Evolutionary conservation across 2,888 invertebrate species (phyloP).

Genomic region (Drosophila gaucha): DNA sequence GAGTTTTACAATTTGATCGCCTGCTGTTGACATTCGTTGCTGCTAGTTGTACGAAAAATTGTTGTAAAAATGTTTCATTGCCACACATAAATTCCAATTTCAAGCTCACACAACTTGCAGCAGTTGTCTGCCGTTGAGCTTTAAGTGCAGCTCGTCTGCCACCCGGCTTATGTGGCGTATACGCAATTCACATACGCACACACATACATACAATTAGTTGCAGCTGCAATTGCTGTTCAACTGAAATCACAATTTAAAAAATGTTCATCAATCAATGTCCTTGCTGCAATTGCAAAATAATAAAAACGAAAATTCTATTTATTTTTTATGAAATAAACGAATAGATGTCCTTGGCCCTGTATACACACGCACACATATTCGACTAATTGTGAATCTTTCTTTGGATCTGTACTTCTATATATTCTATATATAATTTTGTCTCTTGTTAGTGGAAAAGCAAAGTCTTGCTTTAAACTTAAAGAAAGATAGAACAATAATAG

Average conservation of each 20-base stretch:
- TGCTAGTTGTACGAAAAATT: slow-evolving; percentile 56
- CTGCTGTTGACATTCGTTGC: slow-evolving; percentile 73
- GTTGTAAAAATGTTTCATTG: slow-evolving; percentile 67
- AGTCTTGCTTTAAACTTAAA: slow-evolving; percentile 10
- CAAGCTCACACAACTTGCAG: slow-evolving; percentile 36
- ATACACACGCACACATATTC: background rate
- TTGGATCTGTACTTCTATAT: too few relatives aligned
- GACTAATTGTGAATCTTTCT: background rate
- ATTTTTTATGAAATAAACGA: slow-evolving; percentile 10
- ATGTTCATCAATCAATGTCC: slow-evolving; percentile 79
- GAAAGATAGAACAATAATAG: background rate
- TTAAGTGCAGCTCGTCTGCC: slow-evolving; percentile 51
- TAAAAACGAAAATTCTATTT: slow-evolving; percentile 16
- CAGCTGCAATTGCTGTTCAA: slow-evolving; percentile 21
- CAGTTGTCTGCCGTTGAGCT: slow-evolving; percentile 54
- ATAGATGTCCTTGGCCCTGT: slow-evolving; percentile 23
- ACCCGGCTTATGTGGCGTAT: slow-evolving; percentile 44
- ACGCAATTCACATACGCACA: slow-evolving; percentile 33
- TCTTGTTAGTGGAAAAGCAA: slow-evolving; percentile 22
- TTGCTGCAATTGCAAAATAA: slow-evolving; percentile 29
- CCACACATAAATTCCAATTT: slow-evolving; percentile 65
- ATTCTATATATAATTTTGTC: too few relatives aligned
- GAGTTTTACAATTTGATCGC: slow-evolving; percentile 79
- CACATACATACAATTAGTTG: slow-evolving; percentile 52
- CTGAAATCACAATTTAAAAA: slow-evolving; percentile 49